These are phyloP conservation scores for Drosophila putrida DNA, from an alignment of 2,888 invertebrate species.

Conservation along the genomic window DNA sequence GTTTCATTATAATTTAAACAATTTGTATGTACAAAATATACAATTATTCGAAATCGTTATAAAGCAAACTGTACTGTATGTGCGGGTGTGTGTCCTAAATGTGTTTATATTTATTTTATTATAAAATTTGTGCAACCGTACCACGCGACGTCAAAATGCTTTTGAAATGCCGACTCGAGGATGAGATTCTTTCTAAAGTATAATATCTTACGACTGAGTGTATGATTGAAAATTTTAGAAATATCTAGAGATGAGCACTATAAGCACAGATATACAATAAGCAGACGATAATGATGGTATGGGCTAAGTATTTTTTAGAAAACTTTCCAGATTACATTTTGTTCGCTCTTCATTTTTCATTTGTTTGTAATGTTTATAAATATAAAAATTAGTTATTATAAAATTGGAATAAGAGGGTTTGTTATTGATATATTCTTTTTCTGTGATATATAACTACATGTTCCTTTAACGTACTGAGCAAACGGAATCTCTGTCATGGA, in stretches of 20 bases:
- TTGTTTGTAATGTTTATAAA: no score
- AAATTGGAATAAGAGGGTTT: no score
- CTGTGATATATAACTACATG: no score
- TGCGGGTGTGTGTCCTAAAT: slow-evolving; percentile 8
- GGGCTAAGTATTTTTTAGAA: no score
- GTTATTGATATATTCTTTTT: no score
- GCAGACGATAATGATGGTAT: background rate
- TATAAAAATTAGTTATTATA: background rate
- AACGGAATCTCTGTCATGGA: no score
- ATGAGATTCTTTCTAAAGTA: slow-evolving; percentile 53
- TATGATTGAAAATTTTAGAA: slow-evolving; percentile 25
- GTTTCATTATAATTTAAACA: background rate
- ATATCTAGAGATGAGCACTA: slow-evolving; percentile 35
- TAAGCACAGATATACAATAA: slow-evolving; percentile 1
- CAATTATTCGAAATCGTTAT: slow-evolving; percentile 4
- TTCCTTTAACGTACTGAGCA: no score
- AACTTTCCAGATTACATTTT: no score
- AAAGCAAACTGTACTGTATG: slow-evolving; percentile 10
- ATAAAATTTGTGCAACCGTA: slow-evolving; percentile 49
- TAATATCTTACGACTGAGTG: slow-evolving; percentile 61
- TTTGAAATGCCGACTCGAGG: slow-evolving; percentile 74
- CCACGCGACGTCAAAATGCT: slow-evolving; percentile 59
- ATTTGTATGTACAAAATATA: slow-evolving; percentile 15
- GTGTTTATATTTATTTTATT: background rate
- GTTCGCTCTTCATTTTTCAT: no score